These are phyloP conservation scores for Oncorhynchus kisutch DNA, from an alignment of 2,113 vertebrate genomes.

Conservation along the genomic window DNA sequence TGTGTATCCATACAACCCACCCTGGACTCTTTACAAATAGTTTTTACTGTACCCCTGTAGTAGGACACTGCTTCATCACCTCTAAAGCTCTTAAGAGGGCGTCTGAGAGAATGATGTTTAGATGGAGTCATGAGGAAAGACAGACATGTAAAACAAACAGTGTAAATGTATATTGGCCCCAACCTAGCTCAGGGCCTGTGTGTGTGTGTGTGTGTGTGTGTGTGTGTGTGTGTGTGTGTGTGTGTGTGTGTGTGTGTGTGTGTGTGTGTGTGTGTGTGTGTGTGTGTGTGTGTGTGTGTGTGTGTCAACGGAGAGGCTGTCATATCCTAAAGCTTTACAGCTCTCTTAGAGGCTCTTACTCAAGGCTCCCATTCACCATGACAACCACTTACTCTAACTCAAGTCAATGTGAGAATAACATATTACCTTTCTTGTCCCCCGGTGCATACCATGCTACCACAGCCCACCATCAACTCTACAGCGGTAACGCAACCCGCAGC, in stretches of 20 bases:
- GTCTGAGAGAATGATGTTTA: background rate
- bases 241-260: background rate
- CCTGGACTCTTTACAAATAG: background rate
- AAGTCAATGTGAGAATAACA: conserved; percentile 23
- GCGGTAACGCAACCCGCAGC: conserved; percentile 36
- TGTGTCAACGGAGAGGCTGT: conserved; percentile 34
- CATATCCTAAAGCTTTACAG: conserved; percentile 25
- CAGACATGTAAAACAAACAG: conserved; percentile 5
- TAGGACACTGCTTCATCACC: background rate
- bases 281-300: background rate
- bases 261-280: background rate
- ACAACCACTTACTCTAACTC: conserved; percentile 32
- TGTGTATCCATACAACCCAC: background rate
- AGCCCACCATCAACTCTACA: conserved; percentile 36
- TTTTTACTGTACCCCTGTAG: background rate
- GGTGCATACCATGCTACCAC: conserved; percentile 18
- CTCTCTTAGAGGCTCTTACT: conserved; percentile 19
- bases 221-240: background rate
- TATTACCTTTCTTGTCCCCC: conserved; percentile 32
- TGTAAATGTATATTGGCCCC: conserved; percentile 19
- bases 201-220: background rate
- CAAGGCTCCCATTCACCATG: conserved; percentile 29
- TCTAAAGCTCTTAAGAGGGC: background rate
- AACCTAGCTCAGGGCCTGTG: conserved; percentile 14
- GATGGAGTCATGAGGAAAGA: background rate